Evolutionary conservation across 2,888 invertebrate species (phyloP).

Genomic region (Tetropium fuscum): DNA sequence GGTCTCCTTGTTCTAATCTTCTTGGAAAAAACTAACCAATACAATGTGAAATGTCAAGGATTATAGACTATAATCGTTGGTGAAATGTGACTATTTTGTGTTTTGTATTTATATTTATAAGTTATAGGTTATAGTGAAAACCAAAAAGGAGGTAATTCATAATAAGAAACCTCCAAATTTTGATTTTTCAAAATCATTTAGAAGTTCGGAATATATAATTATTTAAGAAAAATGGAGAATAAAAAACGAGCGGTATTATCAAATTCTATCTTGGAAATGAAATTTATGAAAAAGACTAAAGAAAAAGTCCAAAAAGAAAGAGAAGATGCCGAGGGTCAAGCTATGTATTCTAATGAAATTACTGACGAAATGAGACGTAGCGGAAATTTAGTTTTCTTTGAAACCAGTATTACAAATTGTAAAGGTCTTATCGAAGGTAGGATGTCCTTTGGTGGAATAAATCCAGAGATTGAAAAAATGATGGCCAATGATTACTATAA

Average conservation of each 20-base stretch:
- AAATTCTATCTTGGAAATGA: constrained; percentile 84
- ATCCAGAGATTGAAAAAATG: constrained; percentile 89
- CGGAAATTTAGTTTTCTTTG: constrained; percentile 74
- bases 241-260: constrained; percentile 71
- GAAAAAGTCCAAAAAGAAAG: constrained; percentile 76
- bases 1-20: no score
- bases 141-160: no score
- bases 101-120: no score
- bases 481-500: constrained; percentile 72
- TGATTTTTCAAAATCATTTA: no score
- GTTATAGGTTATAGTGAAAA: no score
- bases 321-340: constrained; percentile 73
- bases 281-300: constrained; percentile 81
- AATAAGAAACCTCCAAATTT: no score
- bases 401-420: constrained; percentile 82
- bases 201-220: background rate
- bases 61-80: no score
- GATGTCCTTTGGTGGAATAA: constrained; percentile 92
- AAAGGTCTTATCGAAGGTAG: constrained; percentile 86
- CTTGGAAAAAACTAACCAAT: no score
- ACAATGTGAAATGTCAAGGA: no score
- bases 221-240: constrained; percentile 54
- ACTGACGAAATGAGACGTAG: constrained; percentile 79
- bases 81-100: no score
- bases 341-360: constrained; percentile 79